These are phyloP conservation scores for Ibidorhyncha struthersii DNA, from an alignment of 2,113 vertebrate genomes.

Conservation along the genomic window DNA sequence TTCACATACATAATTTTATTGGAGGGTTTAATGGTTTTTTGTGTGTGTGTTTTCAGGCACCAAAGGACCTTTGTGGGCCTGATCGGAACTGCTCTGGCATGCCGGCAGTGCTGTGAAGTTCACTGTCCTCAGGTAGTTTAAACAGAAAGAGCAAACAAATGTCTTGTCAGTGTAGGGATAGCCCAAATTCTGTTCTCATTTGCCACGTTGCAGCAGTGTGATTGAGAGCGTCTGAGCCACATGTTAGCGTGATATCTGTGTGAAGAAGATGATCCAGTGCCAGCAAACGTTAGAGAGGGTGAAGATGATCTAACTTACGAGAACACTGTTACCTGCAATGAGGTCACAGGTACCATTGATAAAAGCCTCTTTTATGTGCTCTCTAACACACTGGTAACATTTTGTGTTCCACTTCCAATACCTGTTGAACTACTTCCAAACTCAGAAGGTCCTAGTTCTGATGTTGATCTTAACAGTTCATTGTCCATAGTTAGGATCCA, in stretches of 20 bases:
- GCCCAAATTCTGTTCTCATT: not conserved
- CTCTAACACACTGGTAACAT: not conserved
- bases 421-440: not conserved
- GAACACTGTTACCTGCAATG: not conserved
- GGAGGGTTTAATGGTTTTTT: not conserved
- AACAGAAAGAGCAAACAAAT: slow-evolving; percentile 19
- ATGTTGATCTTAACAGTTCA: not conserved
- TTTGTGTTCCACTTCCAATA: not conserved
- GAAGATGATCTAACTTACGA: not conserved
- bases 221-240: not conserved
- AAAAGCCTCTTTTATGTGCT: not conserved
- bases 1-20: not conserved
- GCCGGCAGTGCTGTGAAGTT: not conserved
- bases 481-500: not conserved
- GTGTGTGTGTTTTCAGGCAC: not conserved
- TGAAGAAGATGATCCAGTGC: not conserved
- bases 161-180: not conserved
- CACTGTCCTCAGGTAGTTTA: not conserved
- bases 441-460: not conserved
- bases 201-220: not conserved
- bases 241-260: not conserved
- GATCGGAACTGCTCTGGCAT: not conserved
- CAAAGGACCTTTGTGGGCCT: not conserved
- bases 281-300: not conserved
- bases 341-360: not conserved